A percentile compares a stretch with the other conserved stretches of the same genome.
phyloP scores from a whole-genome alignment of 2,888 invertebrate genomes.

The Pristionchus arcanus region DNA sequence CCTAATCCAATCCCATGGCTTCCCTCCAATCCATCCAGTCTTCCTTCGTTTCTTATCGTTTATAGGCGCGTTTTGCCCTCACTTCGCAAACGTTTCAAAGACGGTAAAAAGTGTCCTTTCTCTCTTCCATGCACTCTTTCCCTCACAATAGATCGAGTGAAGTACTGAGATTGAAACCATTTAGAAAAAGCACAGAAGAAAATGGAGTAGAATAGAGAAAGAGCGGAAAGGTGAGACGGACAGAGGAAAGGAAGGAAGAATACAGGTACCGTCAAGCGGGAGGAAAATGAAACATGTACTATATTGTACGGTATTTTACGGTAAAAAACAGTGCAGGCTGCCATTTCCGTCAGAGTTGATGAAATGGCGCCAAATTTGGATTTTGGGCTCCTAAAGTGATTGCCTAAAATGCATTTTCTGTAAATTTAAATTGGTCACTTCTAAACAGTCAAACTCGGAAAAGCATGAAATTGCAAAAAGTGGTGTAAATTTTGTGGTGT shows the following conservation, averaged over 20 bases:
- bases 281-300: too few species aligned
- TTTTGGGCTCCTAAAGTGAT: too few species aligned
- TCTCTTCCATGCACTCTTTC: not conserved
- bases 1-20: not conserved
- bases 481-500: too few species aligned
- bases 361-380: too few species aligned
- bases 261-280: too few species aligned
- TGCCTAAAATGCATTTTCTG: too few species aligned
- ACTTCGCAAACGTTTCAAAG: not conserved
- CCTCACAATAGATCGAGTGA: not conserved
- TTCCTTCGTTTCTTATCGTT: not conserved
- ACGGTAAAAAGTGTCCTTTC: not conserved
- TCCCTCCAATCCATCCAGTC: slow-evolving; percentile 7
- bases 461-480: too few species aligned
- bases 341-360: too few species aligned
- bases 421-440: too few species aligned
- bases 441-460: too few species aligned
- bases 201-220: slow-evolving; percentile 23
- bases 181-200: not conserved
- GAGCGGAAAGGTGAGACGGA: not conserved
- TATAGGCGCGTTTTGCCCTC: not conserved
- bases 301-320: too few species aligned
- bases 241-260: not conserved
- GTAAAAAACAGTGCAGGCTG: too few species aligned
- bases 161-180: not conserved